Evolutionary conservation across 2,888 invertebrate species (phyloP), one percentile per base, ranked within the genome.

Genomic region (Parnassius mnemosyne): DNA sequence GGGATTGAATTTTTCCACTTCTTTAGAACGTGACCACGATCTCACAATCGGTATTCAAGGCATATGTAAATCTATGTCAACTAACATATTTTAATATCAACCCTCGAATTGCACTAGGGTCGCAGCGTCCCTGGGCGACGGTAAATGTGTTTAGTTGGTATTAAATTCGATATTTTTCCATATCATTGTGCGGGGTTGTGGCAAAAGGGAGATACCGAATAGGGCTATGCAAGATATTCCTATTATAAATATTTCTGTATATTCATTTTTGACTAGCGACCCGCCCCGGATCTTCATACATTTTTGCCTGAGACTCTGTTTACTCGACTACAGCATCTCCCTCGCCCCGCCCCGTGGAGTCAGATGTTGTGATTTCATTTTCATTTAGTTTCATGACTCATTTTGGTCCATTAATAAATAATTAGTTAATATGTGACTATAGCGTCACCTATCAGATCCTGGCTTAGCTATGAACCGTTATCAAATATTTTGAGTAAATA

Each of bases 81-180:
- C 68, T 71, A 78, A 80, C 84, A 84, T 85, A 84, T 83, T 85
- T 84, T 83, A 88, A 87, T 86, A 87, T 78, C 76, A 75, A 69
- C 74, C 74, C 75, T 54, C 13, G 12, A 65, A 66, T 64, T 65
- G 71, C 71, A 71, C 72, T 65, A 67, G 69, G 69, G 73, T 61
- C 42, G 51, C 81, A 70, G 53, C 81, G 70, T 69, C 78, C 81
- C 81, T 71, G 57, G 69, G 69, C 66, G 71, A 70, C 70, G 71
- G 65, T 65, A 72, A 79, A 76, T 69, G 76, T 76, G 79, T 81
- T 83, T 82, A 79, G 83, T 84, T 76, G 79, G 80, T 84, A 86
- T 85, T 89, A 85, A 86, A 89, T 86, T 78, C 76, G 82, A 89
- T 89, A 89, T 89, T 89, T 89, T 89, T 89, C 85, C 85, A 87